phyloP scores from a whole-genome alignment of 2,797 vertebrate species.

The Echeneis naucrates region DNA sequence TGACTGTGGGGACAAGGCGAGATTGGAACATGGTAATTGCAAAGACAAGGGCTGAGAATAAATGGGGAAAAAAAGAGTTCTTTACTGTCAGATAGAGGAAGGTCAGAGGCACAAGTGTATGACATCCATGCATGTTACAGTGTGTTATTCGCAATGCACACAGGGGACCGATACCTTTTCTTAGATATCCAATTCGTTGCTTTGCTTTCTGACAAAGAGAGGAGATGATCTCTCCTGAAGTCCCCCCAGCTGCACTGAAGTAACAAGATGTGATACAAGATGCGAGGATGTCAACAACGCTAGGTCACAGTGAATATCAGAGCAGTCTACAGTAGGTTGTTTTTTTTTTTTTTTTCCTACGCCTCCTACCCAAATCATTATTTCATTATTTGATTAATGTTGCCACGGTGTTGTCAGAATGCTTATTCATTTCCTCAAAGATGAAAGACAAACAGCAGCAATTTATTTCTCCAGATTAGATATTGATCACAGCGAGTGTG shows the following conservation, averaged over 20 bases:
- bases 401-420: slow-evolving; percentile 81
- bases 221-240: slow-evolving; percentile 79
- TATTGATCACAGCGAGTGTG: slow-evolving; percentile 86
- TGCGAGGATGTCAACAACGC: slow-evolving; percentile 75
- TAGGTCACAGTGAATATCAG: slow-evolving; percentile 74
- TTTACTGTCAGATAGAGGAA: slow-evolving; percentile 85
- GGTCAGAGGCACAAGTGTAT: slow-evolving; percentile 86
- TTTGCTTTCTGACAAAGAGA: slow-evolving; percentile 79
- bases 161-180: slow-evolving; percentile 84
- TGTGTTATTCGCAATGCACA: slow-evolving; percentile 83
- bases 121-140: slow-evolving; percentile 82
- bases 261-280: slow-evolving; percentile 79
- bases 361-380: slow-evolving; percentile 73
- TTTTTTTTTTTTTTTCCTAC: slow-evolving; percentile 3
- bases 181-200: slow-evolving; percentile 81
- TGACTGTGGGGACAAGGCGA: slow-evolving; percentile 85
- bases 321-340: slow-evolving; percentile 56
- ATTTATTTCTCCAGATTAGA: slow-evolving; percentile 90
- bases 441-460: slow-evolving; percentile 88
- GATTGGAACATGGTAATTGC: slow-evolving; percentile 89
- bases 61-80: slow-evolving; percentile 77
- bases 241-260: slow-evolving; percentile 63
- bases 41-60: slow-evolving; percentile 87
- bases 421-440: slow-evolving; percentile 85
- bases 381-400: slow-evolving; percentile 87